A percentile compares a stretch with the other conserved stretches of the same genome.
These are phyloP conservation scores for Polyodon spathula DNA, from an alignment of 2,113 vertebrate species.

Conservation along the genomic window DNA sequence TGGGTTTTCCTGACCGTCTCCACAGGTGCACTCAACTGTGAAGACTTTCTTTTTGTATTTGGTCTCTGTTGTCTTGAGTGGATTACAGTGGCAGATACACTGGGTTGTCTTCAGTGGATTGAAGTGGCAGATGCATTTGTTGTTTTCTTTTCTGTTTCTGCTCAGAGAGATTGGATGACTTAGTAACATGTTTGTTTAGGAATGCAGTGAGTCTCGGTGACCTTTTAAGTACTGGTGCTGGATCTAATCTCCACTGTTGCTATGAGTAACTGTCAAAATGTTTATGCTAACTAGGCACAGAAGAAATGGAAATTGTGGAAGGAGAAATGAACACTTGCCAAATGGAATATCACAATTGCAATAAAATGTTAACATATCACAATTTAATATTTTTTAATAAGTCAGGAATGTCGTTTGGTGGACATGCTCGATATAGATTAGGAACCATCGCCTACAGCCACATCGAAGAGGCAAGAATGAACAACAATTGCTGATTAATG, in stretches of 20 bases:
- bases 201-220: constrained; percentile 27
- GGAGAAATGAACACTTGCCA: constrained; percentile 21
- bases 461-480: too few species aligned
- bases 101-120: too few species aligned
- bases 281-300: constrained; percentile 38
- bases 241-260: constrained; percentile 32
- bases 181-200: constrained; percentile 14
- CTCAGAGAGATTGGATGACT: constrained; percentile 16
- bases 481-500: too few species aligned
- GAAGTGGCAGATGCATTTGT: too few species aligned
- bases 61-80: too few species aligned
- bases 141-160: constrained; percentile 24
- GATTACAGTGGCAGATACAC: too few species aligned
- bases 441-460: too few species aligned
- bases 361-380: constrained; percentile 15
- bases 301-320: not conserved
- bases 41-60: too few species aligned
- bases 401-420: not conserved
- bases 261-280: constrained; percentile 35
- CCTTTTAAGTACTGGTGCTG: constrained; percentile 37
- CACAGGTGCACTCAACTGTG: too few species aligned
- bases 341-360: constrained; percentile 21
- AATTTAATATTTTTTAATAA: not conserved
- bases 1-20: too few species aligned
- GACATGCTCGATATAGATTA: not conserved